phyloP scores from a whole-genome alignment of 2,113 vertebrate species.

The Labrus mixtus region DNA sequence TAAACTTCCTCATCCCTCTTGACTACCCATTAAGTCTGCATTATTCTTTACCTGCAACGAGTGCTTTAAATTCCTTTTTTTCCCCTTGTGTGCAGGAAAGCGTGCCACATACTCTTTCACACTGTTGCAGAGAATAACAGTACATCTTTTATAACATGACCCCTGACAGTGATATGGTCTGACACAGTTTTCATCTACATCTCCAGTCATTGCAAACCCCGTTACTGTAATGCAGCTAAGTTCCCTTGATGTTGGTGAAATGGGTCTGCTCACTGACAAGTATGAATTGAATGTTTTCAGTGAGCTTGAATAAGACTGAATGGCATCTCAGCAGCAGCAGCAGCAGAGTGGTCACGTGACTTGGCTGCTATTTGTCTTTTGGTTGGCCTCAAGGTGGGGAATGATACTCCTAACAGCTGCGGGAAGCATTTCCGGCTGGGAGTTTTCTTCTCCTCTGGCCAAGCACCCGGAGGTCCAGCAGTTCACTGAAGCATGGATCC shows the following conservation, averaged over 20 bases:
- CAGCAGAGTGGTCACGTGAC: conserved; percentile 72
- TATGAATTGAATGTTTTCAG: conserved; percentile 67
- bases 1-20: no score
- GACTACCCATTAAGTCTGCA: no score
- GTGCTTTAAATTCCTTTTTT: no score
- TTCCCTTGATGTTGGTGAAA: conserved; percentile 35
- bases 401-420: conserved; percentile 85
- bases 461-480: conserved; percentile 59
- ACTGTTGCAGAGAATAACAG: no score
- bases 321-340: conserved; percentile 60
- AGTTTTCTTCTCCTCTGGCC: conserved; percentile 67
- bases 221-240: background rate
- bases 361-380: conserved; percentile 82
- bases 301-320: conserved; percentile 59
- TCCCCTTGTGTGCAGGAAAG: no score
- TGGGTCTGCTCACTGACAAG: conserved; percentile 23
- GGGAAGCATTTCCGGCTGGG: conserved; percentile 81
- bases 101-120: no score
- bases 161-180: background rate
- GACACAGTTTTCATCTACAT: no score
- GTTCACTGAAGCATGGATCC: conserved; percentile 38
- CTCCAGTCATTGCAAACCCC: background rate
- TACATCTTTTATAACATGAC: background rate
- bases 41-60: no score
- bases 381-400: conserved; percentile 82